These are phyloP conservation scores for Bilobella aurantiaca DNA, from an alignment of 1,140 invertebrate genomes.

Conservation along the genomic window DNA sequence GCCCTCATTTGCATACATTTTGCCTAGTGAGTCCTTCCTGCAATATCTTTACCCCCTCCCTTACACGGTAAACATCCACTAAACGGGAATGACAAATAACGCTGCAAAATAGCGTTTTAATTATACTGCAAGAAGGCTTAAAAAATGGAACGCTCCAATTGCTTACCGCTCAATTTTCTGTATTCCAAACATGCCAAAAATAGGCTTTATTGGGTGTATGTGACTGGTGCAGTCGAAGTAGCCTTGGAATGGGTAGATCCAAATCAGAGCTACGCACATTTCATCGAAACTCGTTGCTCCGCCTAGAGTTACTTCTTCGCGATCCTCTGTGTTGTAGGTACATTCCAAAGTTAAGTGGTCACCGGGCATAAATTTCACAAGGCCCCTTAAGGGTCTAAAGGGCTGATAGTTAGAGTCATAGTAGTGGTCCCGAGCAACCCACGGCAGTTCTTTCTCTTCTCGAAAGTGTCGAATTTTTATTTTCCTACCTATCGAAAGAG, in stretches of 20 bases:
- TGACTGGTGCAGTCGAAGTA: not conserved
- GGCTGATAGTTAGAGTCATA: constrained; percentile 59
- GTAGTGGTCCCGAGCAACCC: constrained; percentile 54
- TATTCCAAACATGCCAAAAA: not conserved
- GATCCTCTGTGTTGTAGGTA: constrained; percentile 11
- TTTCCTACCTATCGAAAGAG: constrained; percentile 51
- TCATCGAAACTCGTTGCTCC: constrained; percentile 1
- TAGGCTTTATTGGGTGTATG: not conserved
- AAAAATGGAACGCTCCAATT: too few relatives aligned
- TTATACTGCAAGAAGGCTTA: too few relatives aligned
- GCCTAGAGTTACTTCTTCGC: constrained; percentile 8
- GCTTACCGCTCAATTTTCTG: too few relatives aligned
- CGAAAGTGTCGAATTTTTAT: constrained; percentile 54
- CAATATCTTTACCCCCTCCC: too few relatives aligned
- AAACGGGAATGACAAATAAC: too few relatives aligned
- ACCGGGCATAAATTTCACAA: constrained; percentile 37
- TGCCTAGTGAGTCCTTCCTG: too few relatives aligned
- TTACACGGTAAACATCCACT: too few relatives aligned
- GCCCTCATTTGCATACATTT: too few relatives aligned
- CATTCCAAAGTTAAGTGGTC: constrained; percentile 15
- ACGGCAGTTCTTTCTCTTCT: constrained; percentile 49
- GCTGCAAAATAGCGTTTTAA: too few relatives aligned
- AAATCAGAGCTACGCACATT: constrained; percentile 7
- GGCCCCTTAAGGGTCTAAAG: constrained; percentile 49
- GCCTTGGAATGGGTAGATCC: not conserved